Percentiles rank a stretch among this genome's conserved stretches.
These are phyloP conservation scores for Drosophila bifasciata DNA, from an alignment of 1,140 invertebrate genomes.

Conservation along the genomic window DNA sequence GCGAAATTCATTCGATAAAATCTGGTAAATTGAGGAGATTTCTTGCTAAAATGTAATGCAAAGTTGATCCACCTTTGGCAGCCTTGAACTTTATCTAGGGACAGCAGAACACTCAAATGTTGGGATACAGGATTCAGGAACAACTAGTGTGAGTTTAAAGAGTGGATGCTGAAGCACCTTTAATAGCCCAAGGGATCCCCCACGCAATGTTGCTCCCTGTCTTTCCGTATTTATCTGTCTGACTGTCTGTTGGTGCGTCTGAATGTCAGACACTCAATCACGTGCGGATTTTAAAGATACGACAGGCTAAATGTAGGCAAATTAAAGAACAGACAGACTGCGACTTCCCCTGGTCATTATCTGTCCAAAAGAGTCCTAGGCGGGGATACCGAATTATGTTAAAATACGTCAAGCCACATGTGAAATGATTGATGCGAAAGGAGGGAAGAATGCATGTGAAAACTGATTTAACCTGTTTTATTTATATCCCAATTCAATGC, in stretches of 20 bases:
- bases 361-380: too few relatives aligned
- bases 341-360: slow-evolving; percentile 12
- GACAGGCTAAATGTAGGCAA: slow-evolving; percentile 18
- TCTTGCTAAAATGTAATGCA: too few relatives aligned
- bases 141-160: slow-evolving; percentile 62
- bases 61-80: background rate
- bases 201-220: slow-evolving; percentile 22
- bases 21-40: slow-evolving; percentile 20
- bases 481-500: too few relatives aligned
- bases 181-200: slow-evolving; percentile 15
- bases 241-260: slow-evolving; percentile 28
- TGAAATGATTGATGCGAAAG: too few relatives aligned
- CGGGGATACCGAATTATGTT: too few relatives aligned
- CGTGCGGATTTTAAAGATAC: slow-evolving; percentile 28
- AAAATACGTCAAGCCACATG: too few relatives aligned
- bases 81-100: slow-evolving; percentile 53
- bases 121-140: slow-evolving; percentile 17
- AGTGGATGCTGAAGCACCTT: slow-evolving; percentile 51
- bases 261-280: slow-evolving; percentile 69
- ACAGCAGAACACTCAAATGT: background rate
- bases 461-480: too few relatives aligned
- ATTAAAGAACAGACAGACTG: slow-evolving; percentile 13
- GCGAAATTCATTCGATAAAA: slow-evolving; percentile 23
- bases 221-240: background rate
- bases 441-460: too few relatives aligned